Conservation (phyloP, 2,113 vertebrate species). For the Epinephelus moara region DNA sequence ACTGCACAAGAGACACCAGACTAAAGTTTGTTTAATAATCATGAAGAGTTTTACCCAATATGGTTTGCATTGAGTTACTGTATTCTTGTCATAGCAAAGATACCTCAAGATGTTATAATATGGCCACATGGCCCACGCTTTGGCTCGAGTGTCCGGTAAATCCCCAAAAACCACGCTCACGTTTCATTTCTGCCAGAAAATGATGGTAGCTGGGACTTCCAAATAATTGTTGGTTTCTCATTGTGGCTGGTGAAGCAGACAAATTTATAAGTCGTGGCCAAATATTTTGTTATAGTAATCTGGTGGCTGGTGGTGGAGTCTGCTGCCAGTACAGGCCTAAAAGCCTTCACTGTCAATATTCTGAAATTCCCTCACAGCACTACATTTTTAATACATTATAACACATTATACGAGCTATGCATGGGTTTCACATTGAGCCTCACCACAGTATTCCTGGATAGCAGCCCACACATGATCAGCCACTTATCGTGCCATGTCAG, state of each 20-base stretch:
- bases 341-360: slow-evolving; percentile 6
- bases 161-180: background rate
- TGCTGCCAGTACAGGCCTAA: slow-evolving; percentile 14
- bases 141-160: slow-evolving; percentile 6
- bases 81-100: background rate
- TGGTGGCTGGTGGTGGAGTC: background rate
- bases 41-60: background rate
- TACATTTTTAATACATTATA: slow-evolving; percentile 26
- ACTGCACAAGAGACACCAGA: background rate
- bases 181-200: background rate
- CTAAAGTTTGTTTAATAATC: background rate
- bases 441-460: slow-evolving; percentile 51
- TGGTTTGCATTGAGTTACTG: background rate
- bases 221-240: slow-evolving; percentile 16
- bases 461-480: slow-evolving; percentile 51
- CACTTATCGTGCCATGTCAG: slow-evolving; percentile 51
- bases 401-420: slow-evolving; percentile 30
- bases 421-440: slow-evolving; percentile 37
- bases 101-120: background rate
- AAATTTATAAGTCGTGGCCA: background rate
- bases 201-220: background rate
- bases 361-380: background rate
- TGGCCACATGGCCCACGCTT: too few species aligned
- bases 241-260: background rate
- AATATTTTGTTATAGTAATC: slow-evolving; percentile 18